Base-by-base conservation (phyloP, 2,888 invertebrate species). In the Hyles lineata region DNA sequence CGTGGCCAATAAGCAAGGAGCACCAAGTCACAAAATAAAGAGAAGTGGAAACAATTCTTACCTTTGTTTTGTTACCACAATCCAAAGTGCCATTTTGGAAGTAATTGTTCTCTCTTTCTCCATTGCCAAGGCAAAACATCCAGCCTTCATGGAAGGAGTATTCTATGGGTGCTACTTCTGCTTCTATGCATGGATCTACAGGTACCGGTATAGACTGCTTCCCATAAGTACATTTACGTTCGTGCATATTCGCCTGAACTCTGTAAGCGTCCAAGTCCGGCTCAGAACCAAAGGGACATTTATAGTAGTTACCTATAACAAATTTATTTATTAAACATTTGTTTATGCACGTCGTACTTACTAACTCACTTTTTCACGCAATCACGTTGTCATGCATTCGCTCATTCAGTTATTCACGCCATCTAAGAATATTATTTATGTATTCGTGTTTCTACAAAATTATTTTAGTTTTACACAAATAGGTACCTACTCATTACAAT, bases 91-190 rank as follows among this genome's bases (percentile, higher is more conserved):
- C 94, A 74, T 94, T 94, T 75, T 87, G 88, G 73, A 92, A 94
- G 76, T 94, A 94, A 78, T 92, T 93, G 71, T 90, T 92, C 76
- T 94, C 94, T 72, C 94, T 86, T 60, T 94, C 94, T 4, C 93
- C 94, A 76, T 89, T 92, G 1, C 94, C 94, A 19, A 94, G 87
- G 74, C 94, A 94, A 77, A 94, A 94, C 92, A 92, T 92, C 94
- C 94, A 94, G 8, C 94, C 94, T 80, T 94, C 94, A 70, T 91
- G 87, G 76, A 92, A 94, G 0, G 94, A 94, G 73, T 91, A 94
- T 76, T 94, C 94, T 73, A 93, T 92, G 0, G 93, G 93, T 0
- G 94, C 93, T 19, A 90, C 84, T 80, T 94, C 94, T n/a, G 93
- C 93, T 82, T 94, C 94, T 52, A 94, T 92, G 72, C 94, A 94